Conservation (phyloP, 2,797 vertebrate genomes). For the Myoxocephalus aenaeus region DNA sequence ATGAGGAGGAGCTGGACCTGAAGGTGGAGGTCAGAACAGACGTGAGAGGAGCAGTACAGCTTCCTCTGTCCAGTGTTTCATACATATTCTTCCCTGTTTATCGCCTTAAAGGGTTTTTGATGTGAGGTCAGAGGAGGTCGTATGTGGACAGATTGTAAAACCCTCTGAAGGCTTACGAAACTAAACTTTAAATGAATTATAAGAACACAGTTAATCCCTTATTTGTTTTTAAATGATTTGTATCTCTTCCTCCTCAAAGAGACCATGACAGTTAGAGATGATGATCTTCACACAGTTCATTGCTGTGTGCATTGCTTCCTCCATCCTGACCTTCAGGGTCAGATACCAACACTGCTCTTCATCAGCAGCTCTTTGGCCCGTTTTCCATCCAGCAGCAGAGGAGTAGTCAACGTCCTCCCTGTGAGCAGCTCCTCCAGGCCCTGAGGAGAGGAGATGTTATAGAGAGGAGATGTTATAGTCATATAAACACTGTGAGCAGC, state of each 20-base stretch:
- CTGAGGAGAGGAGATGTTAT: no score
- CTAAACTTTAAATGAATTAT: background rate
- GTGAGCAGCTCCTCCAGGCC: constrained; percentile 82
- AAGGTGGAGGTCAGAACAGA: no score
- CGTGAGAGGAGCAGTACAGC: no score
- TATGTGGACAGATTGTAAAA: no score
- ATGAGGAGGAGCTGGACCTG: no score
- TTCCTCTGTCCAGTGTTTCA: no score
- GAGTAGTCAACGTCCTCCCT: constrained; percentile 82
- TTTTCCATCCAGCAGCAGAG: constrained; percentile 85
- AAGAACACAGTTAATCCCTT: background rate
- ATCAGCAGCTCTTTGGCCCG: constrained; percentile 52
- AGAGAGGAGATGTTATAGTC: no score
- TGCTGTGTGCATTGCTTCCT: background rate
- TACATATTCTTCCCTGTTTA: background rate
- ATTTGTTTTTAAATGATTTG: constrained; percentile 2
- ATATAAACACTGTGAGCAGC: no score
- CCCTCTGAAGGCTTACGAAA: background rate
- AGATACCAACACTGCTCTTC: background rate
- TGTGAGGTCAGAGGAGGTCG: no score
- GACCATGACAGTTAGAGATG: background rate
- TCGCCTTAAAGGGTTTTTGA: no score
- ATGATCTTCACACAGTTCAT: constrained; percentile 3
- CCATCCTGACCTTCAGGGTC: no score
- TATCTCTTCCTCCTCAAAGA: constrained; percentile 2